A percentile compares a stretch with the other conserved stretches of the same genome.
Evolutionary conservation across 2,113 vertebrate species (phyloP).

Genomic region (Cinclus mexicanus): DNA sequence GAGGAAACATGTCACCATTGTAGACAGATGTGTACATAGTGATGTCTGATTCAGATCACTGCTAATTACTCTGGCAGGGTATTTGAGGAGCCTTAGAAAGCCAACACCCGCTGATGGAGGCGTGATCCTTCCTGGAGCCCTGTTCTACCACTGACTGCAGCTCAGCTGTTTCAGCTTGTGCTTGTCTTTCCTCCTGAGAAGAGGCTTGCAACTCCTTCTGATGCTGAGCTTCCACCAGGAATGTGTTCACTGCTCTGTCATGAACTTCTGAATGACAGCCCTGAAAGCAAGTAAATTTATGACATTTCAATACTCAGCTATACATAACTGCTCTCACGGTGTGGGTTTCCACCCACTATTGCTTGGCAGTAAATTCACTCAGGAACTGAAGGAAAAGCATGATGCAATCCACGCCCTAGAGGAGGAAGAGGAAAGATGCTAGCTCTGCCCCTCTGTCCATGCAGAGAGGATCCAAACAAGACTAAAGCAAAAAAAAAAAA

Average conservation of each 20-base stretch:
- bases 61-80: conserved; percentile 22
- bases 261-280: not conserved
- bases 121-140: not conserved
- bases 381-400: not conserved
- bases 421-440: not conserved
- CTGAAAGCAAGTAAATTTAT: not conserved
- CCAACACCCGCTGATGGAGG: not conserved
- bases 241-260: not conserved
- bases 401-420: not conserved
- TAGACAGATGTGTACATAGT: not conserved
- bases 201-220: not conserved
- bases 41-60: conserved; percentile 49
- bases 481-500: not conserved
- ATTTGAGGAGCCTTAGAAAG: not conserved
- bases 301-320: rapidly evolving
- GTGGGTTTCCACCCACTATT: not conserved
- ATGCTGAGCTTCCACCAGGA: not conserved
- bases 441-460: not conserved
- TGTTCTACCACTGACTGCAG: not conserved
- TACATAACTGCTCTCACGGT: not conserved
- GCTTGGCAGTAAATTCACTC: not conserved
- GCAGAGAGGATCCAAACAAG: not conserved
- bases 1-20: not conserved
- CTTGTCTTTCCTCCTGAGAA: not conserved
- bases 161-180: not conserved